Conservation (phyloP, 92 coral and sea anemone species). For the Phymanthus crucifer region DNA sequence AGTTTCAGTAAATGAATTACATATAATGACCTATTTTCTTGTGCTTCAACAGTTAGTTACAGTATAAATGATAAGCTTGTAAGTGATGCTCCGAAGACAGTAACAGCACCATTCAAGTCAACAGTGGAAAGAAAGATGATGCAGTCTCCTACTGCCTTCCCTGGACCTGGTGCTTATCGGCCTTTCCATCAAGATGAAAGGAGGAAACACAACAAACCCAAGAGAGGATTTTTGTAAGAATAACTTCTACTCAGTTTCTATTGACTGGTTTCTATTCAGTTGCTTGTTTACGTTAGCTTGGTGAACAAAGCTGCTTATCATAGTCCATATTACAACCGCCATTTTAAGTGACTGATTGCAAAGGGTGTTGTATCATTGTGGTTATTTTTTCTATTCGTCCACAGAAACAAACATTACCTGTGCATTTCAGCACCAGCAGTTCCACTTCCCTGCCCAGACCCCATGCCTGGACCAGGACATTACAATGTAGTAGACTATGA, state of each 20-base stretch:
- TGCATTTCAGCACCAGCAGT: conserved; percentile 98
- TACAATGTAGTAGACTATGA: conserved; percentile 90
- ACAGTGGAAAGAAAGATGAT: conserved; percentile 94
- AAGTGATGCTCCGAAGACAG: conserved; percentile 65
- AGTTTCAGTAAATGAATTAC: no score
- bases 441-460: conserved; percentile 88
- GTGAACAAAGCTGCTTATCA: no score
- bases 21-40: no score
- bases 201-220: conserved; percentile 13
- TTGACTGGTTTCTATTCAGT: no score
- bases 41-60: conserved; percentile 92
- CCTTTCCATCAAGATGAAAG: conserved; percentile 49
- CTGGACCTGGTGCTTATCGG: conserved; percentile 95
- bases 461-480: conserved; percentile 96
- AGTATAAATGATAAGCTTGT: conserved; percentile 74
- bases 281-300: no score
- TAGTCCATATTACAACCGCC: no score
- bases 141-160: conserved; percentile 78
- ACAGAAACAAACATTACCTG: conserved; percentile 89
- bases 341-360: no score
- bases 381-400: conserved; percentile 10
- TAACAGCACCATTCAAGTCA: conserved; percentile 93
- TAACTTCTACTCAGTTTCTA: background rate
- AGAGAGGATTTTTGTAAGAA: conserved; percentile 77
- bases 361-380: background rate